Conservation (phyloP, 2,113 vertebrate species). For the Neoarius graeffei region DNA sequence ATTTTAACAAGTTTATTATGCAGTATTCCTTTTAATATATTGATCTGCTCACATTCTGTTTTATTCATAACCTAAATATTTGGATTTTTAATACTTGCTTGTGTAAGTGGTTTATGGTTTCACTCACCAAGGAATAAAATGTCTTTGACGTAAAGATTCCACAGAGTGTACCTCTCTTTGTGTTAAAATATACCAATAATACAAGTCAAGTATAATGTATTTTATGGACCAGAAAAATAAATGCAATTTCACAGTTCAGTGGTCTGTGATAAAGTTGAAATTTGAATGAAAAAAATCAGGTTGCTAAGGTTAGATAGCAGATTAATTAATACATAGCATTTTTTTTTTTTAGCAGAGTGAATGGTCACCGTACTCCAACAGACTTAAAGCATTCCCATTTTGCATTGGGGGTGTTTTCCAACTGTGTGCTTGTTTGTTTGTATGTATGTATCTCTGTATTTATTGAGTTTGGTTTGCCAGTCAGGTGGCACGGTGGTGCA, state of each 20-base stretch:
- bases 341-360: not conserved
- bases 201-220: not conserved
- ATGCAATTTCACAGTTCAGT: constrained; percentile 6
- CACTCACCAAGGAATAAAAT: not conserved
- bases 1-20: not conserved
- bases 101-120: not conserved
- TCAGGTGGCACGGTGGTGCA: no score
- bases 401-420: no score
- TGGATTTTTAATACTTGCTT: not conserved
- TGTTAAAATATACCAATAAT: not conserved
- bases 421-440: no score
- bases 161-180: not conserved
- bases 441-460: not conserved
- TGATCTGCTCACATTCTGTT: not conserved
- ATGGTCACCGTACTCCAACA: not conserved
- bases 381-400: not conserved
- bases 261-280: constrained; percentile 16
- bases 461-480: no score
- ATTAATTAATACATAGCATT: not conserved
- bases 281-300: not conserved
- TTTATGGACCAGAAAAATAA: not conserved
- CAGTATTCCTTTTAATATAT: not conserved
- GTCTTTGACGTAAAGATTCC: not conserved
- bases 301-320: constrained; percentile 1
- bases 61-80: not conserved